phyloP scores from a whole-genome alignment of 1,140 invertebrate genomes.

The Ostrea edulis region DNA sequence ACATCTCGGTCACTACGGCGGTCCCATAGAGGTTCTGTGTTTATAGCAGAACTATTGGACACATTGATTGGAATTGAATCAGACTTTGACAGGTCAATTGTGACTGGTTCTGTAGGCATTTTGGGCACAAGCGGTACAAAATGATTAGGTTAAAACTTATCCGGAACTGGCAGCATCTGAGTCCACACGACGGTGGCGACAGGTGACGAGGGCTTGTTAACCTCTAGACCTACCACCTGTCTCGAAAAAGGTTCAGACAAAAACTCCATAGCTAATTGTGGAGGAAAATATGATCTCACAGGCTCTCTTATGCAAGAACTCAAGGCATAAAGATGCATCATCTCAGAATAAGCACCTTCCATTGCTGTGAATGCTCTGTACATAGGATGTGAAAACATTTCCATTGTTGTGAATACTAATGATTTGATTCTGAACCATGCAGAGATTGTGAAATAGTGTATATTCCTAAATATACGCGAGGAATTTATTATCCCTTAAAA shows the following conservation, averaged over 20 bases:
- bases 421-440: slow-evolving; percentile 47
- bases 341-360: slow-evolving; percentile 44
- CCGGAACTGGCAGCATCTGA: neutral
- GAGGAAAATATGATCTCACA: slow-evolving; percentile 45
- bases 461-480: too few relatives aligned
- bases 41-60: too few relatives aligned
- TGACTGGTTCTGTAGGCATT: too few relatives aligned
- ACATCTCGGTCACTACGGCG: too few relatives aligned
- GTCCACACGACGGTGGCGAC: slow-evolving; percentile 44
- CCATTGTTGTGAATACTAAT: too few relatives aligned
- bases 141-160: slow-evolving; percentile 42
- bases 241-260: slow-evolving; percentile 38
- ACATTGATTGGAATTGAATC: too few relatives aligned
- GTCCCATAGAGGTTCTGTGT: too few relatives aligned
- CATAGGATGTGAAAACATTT: too few relatives aligned
- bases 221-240: slow-evolving; percentile 20
- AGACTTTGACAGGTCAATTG: too few relatives aligned
- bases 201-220: slow-evolving; percentile 20
- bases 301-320: slow-evolving; percentile 41
- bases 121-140: slow-evolving; percentile 50
- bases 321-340: slow-evolving; percentile 52
- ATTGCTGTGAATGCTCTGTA: neutral
- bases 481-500: too few relatives aligned
- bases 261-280: slow-evolving; percentile 26
- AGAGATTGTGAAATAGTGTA: too few relatives aligned